Evolutionary conservation across 2,888 invertebrate species (phyloP), one percentile per base, ranked within the genome.

Genomic region (Himalopsyche kuldschensis): DNA sequence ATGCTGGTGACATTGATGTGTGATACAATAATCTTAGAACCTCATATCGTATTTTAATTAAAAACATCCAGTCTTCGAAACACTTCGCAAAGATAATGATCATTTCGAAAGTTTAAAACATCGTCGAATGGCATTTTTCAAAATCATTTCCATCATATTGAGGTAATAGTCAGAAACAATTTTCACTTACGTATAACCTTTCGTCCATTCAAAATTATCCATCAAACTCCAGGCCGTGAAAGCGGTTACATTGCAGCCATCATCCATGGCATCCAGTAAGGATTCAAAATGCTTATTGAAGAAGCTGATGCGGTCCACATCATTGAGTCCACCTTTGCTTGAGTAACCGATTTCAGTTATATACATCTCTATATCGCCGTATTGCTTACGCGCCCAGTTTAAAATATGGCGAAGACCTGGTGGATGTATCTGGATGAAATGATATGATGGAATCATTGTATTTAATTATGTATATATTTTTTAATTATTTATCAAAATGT

Each of bases 191-290:
- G 93, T 93, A 88, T 93, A 96, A 32, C 96, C 97, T 75, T 92
- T 91, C 84, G 91, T 91, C 96, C 96, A 97, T 89, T 97, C 96
- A 89, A 95, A 96, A 88, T 96, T 96, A 88, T 97, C 97, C 89
- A 97, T 92, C 20, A 97, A 89, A 86, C 95, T 95, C 96, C 96
- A 96, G 81, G 94, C 93, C 0, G 95, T 93, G 88, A 96, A 97
- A 0, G 94, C 95, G 10, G 90, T 88, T 0, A 95, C 92, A 79
- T 91, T 90, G 85, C 93, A 94, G 0, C 92, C 91, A 88, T 94
- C 94, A 0, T 88, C 87, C 93, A 84, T 87, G 0, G 93, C 93
- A 2, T 89, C 87, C 75, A 91, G 89, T 20, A 93, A 80, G 0
- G 91, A 88, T 27, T 90, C 89, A 17, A 94, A 87, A 87, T 93